Base-by-base conservation (phyloP, 2,888 invertebrate genomes). In the Nematopogon swammerdamellus region DNA sequence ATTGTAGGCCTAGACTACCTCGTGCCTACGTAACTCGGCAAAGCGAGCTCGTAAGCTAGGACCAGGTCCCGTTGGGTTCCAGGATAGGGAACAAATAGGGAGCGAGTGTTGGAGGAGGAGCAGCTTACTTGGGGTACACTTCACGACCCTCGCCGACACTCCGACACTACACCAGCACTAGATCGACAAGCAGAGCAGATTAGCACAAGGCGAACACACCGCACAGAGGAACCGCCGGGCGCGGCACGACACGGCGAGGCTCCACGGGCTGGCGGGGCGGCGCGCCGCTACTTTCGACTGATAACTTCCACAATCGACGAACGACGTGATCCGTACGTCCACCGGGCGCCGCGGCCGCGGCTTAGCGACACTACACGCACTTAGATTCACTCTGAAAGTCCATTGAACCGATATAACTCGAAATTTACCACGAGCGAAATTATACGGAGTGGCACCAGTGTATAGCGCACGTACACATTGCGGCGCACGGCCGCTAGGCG, bases 381-480 rank as follows among this genome's bases (percentile, higher is more conserved):
- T 72, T 70, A 60, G 65, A 71, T 69, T 75, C 74, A 20, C 74
- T 71, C 62, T 64, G 68, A 72, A 79, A 79, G 80, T 80, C 72
- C 80, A 79, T 79, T 80, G 80, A 80, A 80, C 80, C 73, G 77
- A 14, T 74, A 76, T 77, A 71, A 70, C 64, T 74, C 67, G 71
- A 79, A 79, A 77, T 79, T 79, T 79, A 79, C 77, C 75, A 76
- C 71, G 72, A 77, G 79, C 77, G 75, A 80, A 80, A 80, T 77
- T 73, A 75, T 77, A 77, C 77, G 75, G 73, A 77, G 74, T 79
- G 79, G 80, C 76, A 77, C 77, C 80, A 80, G 72, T 71, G 74
- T 76, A 73, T 71, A 74, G 67, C 55, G 69, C 68, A 67, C 66
- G 68, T 67, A 58, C 62, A 61, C 58, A 62, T 67, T 72, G 68